These are phyloP conservation scores for Halichoerus grypus DNA, from an alignment of 2,113 vertebrate genomes.

Conservation along the genomic window DNA sequence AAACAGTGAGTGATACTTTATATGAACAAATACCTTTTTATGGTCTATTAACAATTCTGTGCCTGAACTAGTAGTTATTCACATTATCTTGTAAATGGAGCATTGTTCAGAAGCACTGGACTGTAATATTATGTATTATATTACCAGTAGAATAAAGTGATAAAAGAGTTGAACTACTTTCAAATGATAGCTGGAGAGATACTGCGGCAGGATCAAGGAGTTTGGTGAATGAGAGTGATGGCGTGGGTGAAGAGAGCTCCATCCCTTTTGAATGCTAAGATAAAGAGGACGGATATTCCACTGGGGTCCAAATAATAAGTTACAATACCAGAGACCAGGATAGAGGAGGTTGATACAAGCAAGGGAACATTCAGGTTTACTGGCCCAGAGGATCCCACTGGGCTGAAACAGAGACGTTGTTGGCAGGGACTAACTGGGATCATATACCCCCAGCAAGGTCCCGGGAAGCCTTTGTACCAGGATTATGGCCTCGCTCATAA, in stretches of 20 bases:
- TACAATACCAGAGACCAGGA: not conserved
- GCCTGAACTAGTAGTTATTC: slow-evolving; percentile 51
- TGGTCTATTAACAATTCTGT: slow-evolving; percentile 51
- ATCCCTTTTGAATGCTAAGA: not conserved
- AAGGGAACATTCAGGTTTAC: not conserved
- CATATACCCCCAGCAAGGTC: fast-evolving
- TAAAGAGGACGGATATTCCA: not conserved
- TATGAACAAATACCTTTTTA: slow-evolving; percentile 52
- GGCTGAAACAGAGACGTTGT: not conserved
- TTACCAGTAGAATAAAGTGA: slow-evolving; percentile 18
- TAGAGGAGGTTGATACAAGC: not conserved
- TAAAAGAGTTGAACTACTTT: slow-evolving; percentile 45
- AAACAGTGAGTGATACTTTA: slow-evolving; percentile 34
- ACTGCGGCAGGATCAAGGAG: not conserved
- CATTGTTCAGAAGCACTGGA: slow-evolving; percentile 48
- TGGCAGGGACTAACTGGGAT: not conserved
- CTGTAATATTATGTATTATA: slow-evolving; percentile 30
- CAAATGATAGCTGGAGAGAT: slow-evolving; percentile 5
- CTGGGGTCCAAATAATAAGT: not conserved
- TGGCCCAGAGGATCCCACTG: not conserved
- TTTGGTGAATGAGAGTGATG: not conserved
- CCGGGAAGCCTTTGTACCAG: not conserved
- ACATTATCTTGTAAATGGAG: slow-evolving; percentile 56
- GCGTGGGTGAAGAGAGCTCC: fast-evolving
- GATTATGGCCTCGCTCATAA: not conserved